Percentiles rank a stretch among this genome's conserved stretches.
Conservation (phyloP, 2,113 vertebrate genomes). For the Piliocolobus tephrosceles region DNA sequence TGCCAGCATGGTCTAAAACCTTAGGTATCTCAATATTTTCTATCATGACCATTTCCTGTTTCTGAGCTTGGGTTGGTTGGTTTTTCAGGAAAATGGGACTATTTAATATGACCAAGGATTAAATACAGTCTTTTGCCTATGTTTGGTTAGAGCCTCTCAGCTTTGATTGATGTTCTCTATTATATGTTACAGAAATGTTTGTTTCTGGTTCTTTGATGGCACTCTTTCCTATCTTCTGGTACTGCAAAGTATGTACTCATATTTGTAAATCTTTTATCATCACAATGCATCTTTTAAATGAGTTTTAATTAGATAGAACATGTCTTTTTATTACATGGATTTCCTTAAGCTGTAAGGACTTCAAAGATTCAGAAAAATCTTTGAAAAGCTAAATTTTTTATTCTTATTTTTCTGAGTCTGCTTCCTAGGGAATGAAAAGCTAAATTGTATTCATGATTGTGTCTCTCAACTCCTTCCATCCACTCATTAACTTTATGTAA, state of each 20-base stretch:
- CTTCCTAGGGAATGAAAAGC: neutral
- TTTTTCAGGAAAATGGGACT: neutral
- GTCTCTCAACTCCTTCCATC: neutral
- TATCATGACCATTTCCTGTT: neutral
- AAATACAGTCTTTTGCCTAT: neutral
- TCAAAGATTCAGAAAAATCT: neutral
- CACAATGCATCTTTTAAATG: conserved; percentile 40
- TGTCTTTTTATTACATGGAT: conserved; percentile 6
- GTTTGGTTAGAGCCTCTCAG: conserved; percentile 29
- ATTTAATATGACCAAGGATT: neutral
- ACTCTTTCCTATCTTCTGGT: conserved; percentile 15
- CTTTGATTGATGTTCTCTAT: conserved; percentile 35
- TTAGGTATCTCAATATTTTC: neutral
- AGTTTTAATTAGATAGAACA: conserved; percentile 43
- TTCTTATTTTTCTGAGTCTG: no score
- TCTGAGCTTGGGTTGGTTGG: neutral
- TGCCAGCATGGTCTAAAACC: neutral
- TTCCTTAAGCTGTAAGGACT: conserved; percentile 40
- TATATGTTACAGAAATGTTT: conserved; percentile 18
- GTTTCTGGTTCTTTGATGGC: conserved; percentile 17
- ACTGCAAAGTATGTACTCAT: neutral
- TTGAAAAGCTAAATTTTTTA: conserved; percentile 3
- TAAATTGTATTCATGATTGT: conserved; percentile 46
- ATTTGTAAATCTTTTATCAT: conserved; percentile 26
- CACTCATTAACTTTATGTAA: conserved; percentile 35